Percentiles rank a stretch among this genome's conserved stretches.
Conservation (phyloP, 1,140 invertebrate genomes). For the Eupeodes corollae region DNA sequence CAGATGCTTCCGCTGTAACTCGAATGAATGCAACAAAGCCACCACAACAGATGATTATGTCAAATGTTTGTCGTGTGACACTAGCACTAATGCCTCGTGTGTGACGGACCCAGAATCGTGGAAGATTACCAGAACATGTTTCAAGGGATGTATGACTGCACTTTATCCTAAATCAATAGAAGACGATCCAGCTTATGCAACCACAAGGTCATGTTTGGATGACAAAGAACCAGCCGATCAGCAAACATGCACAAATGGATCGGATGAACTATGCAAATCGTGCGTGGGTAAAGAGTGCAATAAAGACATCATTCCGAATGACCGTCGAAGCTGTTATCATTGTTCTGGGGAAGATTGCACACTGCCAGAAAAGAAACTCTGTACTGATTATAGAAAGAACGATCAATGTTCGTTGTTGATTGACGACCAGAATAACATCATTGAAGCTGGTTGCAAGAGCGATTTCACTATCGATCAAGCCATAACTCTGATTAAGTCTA, state of each 20-base stretch:
- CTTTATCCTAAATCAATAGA: constrained; percentile 16
- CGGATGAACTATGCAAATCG: constrained; percentile 13
- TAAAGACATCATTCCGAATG: constrained; percentile 14
- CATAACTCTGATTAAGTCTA: constrained; percentile 11
- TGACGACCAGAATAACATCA: constrained; percentile 18
- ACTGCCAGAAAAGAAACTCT: constrained; percentile 7
- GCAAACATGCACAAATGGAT: constrained; percentile 10
- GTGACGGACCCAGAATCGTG: constrained; percentile 1
- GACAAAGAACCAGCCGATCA: constrained; percentile 23
- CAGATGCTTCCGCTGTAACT: constrained; percentile 26
- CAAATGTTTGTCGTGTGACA: constrained; percentile 24
- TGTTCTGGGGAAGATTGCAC: constrained; percentile 24
- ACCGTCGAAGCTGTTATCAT: constrained; percentile 19
- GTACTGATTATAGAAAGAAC: constrained; percentile 16
- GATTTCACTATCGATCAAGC: constrained; percentile 19
- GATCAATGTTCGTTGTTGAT: constrained; percentile 24
- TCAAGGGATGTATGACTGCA: constrained; percentile 21
- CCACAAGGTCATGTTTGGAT: constrained; percentile 22
- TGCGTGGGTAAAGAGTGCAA: constrained; percentile 21
- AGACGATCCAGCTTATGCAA: constrained; percentile 14
- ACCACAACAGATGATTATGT: constrained; percentile 15
- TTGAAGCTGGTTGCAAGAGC: constrained; percentile 17
- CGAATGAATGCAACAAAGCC: constrained; percentile 28
- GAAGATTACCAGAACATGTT: constrained; percentile 17
- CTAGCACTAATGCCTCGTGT: constrained; percentile 13